A percentile compares a stretch with the other conserved stretches of the same genome.
Evolutionary conservation across 2,888 invertebrate species (phyloP).

Genomic region (Carpatolechia fugitivella): DNA sequence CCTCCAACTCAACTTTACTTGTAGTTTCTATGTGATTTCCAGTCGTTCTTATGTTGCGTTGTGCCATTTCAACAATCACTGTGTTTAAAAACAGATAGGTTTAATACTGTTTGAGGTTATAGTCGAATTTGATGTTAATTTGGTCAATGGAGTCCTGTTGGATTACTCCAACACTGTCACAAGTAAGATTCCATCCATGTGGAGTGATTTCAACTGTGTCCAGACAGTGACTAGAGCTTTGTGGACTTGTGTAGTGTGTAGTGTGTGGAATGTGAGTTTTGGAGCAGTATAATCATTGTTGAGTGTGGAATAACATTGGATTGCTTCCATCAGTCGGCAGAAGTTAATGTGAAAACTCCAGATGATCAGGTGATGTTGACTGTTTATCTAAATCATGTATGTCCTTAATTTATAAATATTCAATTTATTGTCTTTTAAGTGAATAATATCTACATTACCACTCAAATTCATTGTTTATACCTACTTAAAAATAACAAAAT

Average conservation of each 20-base stretch:
- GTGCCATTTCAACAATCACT: constrained; percentile 15
- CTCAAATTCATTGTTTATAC: not conserved
- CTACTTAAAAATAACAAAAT: too few relatives aligned
- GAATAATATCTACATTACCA: not conserved
- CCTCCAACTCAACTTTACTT: not conserved
- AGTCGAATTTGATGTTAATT: constrained; percentile 46
- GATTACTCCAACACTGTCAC: not conserved
- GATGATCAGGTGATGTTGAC: constrained; percentile 33
- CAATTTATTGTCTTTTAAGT: not conserved
- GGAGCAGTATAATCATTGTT: not conserved
- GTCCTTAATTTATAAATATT: too few relatives aligned
- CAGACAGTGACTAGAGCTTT: not conserved
- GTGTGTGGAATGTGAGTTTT: constrained; percentile 6
- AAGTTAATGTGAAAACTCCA: constrained; percentile 29
- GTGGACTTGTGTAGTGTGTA: not conserved
- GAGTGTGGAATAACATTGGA: not conserved
- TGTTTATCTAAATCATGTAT: too few relatives aligned
- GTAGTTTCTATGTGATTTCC: not conserved
- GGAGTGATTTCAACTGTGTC: not conserved
- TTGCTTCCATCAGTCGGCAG: not conserved
- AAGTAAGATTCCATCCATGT: not conserved
- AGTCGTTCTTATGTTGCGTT: not conserved
- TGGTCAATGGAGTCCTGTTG: constrained; percentile 24
- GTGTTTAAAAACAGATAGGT: constrained; percentile 66
- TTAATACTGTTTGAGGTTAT: constrained; percentile 70